phyloP scores from a whole-genome alignment of 1,140 invertebrate species.

The Zaprionus gabonicus region DNA sequence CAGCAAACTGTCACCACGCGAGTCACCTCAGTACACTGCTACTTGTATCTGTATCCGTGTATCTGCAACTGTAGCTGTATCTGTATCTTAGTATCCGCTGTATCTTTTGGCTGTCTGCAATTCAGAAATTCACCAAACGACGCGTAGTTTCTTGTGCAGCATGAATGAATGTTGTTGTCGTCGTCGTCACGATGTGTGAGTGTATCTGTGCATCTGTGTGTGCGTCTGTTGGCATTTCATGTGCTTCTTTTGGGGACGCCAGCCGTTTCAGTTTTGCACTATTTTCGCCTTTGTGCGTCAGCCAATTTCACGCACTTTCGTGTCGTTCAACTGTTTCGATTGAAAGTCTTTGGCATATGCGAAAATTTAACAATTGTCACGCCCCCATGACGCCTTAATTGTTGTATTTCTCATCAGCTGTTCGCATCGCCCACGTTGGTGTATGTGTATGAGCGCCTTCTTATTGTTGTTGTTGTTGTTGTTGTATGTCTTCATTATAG shows the following conservation, averaged over 20 bases:
- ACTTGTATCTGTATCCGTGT: not conserved
- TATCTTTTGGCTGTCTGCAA: slow-evolving; percentile 54
- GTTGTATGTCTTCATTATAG: slow-evolving; percentile 62
- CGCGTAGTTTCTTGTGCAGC: slow-evolving; percentile 58
- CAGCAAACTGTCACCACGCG: slow-evolving; percentile 4
- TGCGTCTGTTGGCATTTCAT: slow-evolving; percentile 54
- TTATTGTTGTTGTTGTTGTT: slow-evolving; percentile 36
- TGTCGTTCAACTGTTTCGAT: slow-evolving; percentile 51
- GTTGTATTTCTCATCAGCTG: slow-evolving; percentile 66
- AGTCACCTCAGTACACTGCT: not conserved
- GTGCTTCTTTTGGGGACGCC: slow-evolving; percentile 45
- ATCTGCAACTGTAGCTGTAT: not conserved
- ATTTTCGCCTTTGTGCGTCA: slow-evolving; percentile 59
- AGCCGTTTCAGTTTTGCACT: slow-evolving; percentile 71
- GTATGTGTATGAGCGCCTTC: slow-evolving; percentile 29
- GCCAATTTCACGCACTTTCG: slow-evolving; percentile 50
- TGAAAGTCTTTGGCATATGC: slow-evolving; percentile 55
- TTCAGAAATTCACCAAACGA: slow-evolving; percentile 52
- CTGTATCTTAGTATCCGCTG: slow-evolving; percentile 45
- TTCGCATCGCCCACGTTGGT: not conserved
- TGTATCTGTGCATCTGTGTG: slow-evolving; percentile 30
- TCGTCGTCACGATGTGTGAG: slow-evolving; percentile 54
- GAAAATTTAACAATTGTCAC: slow-evolving; percentile 45
- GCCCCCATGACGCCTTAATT: slow-evolving; percentile 44
- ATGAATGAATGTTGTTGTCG: slow-evolving; percentile 70